Conservation (phyloP, 2,888 invertebrate genomes). For the Abrostola tripartita region DNA sequence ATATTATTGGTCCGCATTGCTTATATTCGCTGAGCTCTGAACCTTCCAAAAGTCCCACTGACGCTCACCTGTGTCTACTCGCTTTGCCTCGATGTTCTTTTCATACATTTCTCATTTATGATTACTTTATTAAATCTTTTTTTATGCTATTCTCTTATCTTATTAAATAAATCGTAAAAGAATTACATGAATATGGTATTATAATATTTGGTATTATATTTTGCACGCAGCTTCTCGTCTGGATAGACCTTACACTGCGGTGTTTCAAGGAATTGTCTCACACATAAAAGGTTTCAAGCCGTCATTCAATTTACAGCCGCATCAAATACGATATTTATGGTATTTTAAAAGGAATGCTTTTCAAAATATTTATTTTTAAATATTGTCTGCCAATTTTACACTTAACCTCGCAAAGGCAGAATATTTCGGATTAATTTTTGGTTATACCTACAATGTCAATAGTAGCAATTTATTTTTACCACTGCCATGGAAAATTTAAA, state of each 20-base stretch:
- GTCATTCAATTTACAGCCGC: constrained; percentile 48
- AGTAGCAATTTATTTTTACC: no score
- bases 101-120: no score
- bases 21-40: no score
- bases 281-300: constrained; percentile 45
- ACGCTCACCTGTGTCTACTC: no score
- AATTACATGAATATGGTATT: not conserved
- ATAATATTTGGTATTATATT: not conserved
- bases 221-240: constrained; percentile 12
- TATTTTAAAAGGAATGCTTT: constrained; percentile 28
- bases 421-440: not conserved
- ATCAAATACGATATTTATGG: constrained; percentile 40
- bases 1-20: not conserved
- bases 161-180: not conserved
- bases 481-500: no score
- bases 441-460: no score
- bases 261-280: constrained; percentile 35
- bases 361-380: constrained; percentile 37
- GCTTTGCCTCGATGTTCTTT: no score
- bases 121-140: no score
- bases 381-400: not conserved
- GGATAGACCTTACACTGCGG: constrained; percentile 31
- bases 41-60: no score
- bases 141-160: no score
- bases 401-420: not conserved